Conservation (phyloP, 2,888 invertebrate species). For the Mythimna vitellina region DNA sequence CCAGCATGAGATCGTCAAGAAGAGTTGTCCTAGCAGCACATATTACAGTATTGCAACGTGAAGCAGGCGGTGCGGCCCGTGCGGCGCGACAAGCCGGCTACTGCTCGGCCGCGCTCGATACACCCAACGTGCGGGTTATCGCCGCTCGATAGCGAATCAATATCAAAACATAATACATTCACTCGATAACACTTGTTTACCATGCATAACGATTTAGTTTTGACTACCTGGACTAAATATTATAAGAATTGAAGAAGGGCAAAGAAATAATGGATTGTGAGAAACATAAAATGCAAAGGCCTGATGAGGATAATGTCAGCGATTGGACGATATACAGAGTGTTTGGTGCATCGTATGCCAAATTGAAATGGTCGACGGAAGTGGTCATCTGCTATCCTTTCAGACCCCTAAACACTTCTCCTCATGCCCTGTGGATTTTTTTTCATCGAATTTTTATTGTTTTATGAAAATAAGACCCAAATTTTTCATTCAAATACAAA, state of each 20-base stretch:
- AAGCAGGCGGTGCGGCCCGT: constrained; percentile 12
- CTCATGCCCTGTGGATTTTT: too few relatives aligned
- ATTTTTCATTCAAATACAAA: too few relatives aligned
- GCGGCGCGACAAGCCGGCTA: constrained; percentile 56
- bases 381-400: too few relatives aligned
- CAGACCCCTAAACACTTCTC: too few relatives aligned
- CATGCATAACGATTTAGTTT: constrained; percentile 29
- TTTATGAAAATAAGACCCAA: too few relatives aligned
- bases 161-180: constrained; percentile 61
- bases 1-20: constrained; percentile 17
- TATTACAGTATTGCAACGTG: background rate
- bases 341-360: too few relatives aligned
- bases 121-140: constrained; percentile 59
- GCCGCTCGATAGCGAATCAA: constrained; percentile 55
- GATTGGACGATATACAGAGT: background rate
- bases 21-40: constrained; percentile 26
- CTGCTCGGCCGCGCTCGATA: constrained; percentile 49
- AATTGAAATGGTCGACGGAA: too few relatives aligned
- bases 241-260: background rate
- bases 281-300: background rate
- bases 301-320: background rate
- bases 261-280: background rate
- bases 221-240: constrained; percentile 43
- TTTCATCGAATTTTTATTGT: too few relatives aligned
- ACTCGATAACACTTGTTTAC: constrained; percentile 64